phyloP scores from a whole-genome alignment of 2,888 invertebrate species.

The Caenorhabditis plicata region DNA sequence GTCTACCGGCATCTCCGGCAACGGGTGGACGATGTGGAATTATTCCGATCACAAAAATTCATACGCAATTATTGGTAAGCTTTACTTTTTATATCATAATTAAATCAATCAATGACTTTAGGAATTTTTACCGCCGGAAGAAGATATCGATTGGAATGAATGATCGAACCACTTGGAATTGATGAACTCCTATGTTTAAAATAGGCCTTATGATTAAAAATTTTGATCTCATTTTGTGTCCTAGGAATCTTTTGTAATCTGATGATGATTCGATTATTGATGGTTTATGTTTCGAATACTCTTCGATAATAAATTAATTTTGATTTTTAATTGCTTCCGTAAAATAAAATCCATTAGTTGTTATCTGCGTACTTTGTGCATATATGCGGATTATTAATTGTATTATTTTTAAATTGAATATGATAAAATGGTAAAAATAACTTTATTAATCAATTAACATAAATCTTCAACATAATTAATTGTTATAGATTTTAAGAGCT shows the following conservation, averaged over 20 bases:
- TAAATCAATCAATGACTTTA: constrained; percentile 33
- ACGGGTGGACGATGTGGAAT: constrained; percentile 20
- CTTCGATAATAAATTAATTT: constrained; percentile 1
- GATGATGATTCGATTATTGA: constrained; percentile 3
- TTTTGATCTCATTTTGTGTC: constrained; percentile 1
- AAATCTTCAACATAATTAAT: too few species aligned
- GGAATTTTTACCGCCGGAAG: constrained; percentile 26
- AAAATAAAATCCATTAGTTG: too few species aligned
- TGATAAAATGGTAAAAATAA: too few species aligned
- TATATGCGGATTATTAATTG: too few species aligned
- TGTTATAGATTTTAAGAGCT: too few species aligned
- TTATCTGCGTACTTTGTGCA: too few species aligned
- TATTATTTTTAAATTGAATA: too few species aligned
- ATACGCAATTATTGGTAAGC: constrained; percentile 20
- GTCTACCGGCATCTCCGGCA: neutral
- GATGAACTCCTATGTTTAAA: constrained; percentile 1
- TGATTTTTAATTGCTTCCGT: too few species aligned
- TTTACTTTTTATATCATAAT: constrained; percentile 30
- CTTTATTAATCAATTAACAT: too few species aligned
- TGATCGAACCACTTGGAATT: constrained; percentile 9
- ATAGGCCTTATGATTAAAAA: neutral
- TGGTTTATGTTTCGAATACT: constrained; percentile 3
- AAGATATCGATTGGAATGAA: constrained; percentile 32
- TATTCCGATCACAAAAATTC: constrained; percentile 17
- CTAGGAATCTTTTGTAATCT: neutral